Percentiles rank a stretch among this genome's conserved stretches.
Conservation (phyloP, 2,797 vertebrate species). For the Protonibea diacanthus region DNA sequence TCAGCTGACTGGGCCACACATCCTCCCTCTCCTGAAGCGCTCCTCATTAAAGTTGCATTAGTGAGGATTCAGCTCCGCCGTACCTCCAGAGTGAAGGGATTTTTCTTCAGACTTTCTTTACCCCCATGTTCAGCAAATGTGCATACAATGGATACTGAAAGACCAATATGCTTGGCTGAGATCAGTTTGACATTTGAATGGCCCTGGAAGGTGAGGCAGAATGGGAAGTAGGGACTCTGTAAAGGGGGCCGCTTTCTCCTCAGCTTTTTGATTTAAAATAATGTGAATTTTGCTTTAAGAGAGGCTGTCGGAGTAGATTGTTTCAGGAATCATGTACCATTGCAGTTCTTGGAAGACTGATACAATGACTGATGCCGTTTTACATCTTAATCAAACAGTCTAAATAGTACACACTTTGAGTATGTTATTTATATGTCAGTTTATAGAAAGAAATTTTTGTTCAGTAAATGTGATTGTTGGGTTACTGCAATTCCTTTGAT, state of each 20-base stretch:
- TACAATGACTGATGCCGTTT: too few relatives aligned
- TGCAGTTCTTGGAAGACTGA: too few relatives aligned
- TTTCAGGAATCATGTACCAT: too few relatives aligned
- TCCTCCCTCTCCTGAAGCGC: conserved; percentile 18
- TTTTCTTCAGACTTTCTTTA: conserved; percentile 29
- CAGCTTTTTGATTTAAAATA: conserved; percentile 35
- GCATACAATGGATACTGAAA: conserved; percentile 46
- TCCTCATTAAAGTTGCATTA: conserved; percentile 65
- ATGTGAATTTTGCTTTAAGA: conserved; percentile 7
- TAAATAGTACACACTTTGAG: too few relatives aligned
- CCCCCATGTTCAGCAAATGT: conserved; percentile 41
- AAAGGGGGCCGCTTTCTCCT: conserved; percentile 36
- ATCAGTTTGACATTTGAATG: conserved; percentile 58
- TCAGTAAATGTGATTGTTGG: too few relatives aligned
- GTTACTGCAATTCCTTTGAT: too few relatives aligned
- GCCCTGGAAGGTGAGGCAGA: conserved; percentile 24
- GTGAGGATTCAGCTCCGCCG: conserved; percentile 33
- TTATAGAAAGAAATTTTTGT: too few relatives aligned
- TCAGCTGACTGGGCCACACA: conserved; percentile 38
- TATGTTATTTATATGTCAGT: too few relatives aligned
- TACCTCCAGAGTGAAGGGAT: conserved; percentile 34
- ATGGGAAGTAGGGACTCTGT: conserved; percentile 24
- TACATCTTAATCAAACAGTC: too few relatives aligned
- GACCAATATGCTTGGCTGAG: conserved; percentile 45
- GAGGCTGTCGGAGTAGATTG: neutral